Evolutionary conservation across 2,797 vertebrate species (phyloP), one percentile per base, ranked within the genome.

Genomic region (Sebastiscus tertius): DNA sequence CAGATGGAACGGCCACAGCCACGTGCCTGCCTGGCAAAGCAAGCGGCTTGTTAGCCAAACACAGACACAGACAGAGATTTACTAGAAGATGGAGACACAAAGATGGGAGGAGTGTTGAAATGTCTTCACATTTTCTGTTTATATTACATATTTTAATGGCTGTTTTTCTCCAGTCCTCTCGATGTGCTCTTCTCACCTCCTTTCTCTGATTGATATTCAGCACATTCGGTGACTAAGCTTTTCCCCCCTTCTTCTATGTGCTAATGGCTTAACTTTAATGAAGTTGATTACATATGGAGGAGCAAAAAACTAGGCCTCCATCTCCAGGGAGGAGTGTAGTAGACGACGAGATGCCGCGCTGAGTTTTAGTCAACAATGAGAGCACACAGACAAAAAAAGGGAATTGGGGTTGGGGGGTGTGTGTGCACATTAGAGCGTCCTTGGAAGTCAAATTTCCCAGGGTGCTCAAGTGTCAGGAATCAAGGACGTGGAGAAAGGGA

Each of bases 391-490:
- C 18, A 27, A 68, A 75, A 73, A 36, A 73, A 33, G 61, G 64
- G 67, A 66, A 60, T 33, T 58, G 76, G 72, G 49, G 24, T 36
- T 72, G 65, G 31, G 65, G 18, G 34, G 36, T 36, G 36, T 20
- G 29, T 31, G 54, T 66, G 58, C 24, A 75, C 68, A 83, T 88
- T 81, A 75, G 29, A 81, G 52, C 84, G 86, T 90, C 91, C 89
- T 93, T 93, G 88, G 87, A 93, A 93, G 87, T 93, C 84, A 77
- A 82, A 92, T 89, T 94, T 91, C 90, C 89, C 87, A 87, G 75
- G 88, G 85, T 92, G 88, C 75, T 75, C 59, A 72, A 84, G 75
- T 87, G 84, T 90, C 80, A 88, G 69, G 76, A 90, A 91, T 88
- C 84, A 93, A 92, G 82, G 89, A 88, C 71, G 18, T 58, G 72